phyloP scores from a whole-genome alignment of 2,797 vertebrate genomes.

The Rhynchonycteris naso region DNA sequence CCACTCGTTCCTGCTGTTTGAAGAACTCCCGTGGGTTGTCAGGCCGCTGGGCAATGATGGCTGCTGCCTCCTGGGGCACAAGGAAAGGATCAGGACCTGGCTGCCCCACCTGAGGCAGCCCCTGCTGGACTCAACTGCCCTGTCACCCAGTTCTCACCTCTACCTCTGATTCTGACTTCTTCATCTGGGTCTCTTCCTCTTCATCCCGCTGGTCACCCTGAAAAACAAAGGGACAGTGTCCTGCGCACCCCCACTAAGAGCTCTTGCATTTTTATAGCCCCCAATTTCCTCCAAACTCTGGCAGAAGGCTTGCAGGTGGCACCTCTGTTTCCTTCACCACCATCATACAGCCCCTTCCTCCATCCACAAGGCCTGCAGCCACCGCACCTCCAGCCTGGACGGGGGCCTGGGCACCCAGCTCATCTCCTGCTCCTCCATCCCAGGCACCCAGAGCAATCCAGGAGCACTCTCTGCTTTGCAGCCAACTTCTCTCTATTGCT shows the following conservation, averaged over 20 bases:
- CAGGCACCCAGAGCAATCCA: background rate
- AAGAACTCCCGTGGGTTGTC: slow-evolving; percentile 98
- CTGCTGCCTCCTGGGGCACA: slow-evolving; percentile 93
- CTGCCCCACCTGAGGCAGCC: too few relatives aligned
- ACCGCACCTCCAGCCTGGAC: background rate
- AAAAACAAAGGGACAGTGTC: slow-evolving; percentile 38
- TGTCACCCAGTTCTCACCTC: slow-evolving; percentile 88
- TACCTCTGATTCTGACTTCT: slow-evolving; percentile 94
- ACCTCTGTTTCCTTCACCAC: background rate
- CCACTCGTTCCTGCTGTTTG: slow-evolving; percentile 94
- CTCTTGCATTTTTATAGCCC: background rate
- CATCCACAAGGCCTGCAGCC: background rate
- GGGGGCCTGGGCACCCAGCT: background rate
- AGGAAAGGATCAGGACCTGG: background rate
- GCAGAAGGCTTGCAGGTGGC: background rate
- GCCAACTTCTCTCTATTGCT: background rate
- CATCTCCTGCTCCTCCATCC: background rate
- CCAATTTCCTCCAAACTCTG: background rate
- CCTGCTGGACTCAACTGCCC: background rate
- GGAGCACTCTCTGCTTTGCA: background rate
- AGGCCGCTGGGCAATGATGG: slow-evolving; percentile 96
- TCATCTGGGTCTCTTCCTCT: slow-evolving; percentile 91
- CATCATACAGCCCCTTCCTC: background rate
- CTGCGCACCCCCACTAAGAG: background rate
- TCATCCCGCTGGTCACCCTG: slow-evolving; percentile 91